Base-by-base conservation (phyloP, 2,888 invertebrate species). In the Coelinius sp. region DNA sequence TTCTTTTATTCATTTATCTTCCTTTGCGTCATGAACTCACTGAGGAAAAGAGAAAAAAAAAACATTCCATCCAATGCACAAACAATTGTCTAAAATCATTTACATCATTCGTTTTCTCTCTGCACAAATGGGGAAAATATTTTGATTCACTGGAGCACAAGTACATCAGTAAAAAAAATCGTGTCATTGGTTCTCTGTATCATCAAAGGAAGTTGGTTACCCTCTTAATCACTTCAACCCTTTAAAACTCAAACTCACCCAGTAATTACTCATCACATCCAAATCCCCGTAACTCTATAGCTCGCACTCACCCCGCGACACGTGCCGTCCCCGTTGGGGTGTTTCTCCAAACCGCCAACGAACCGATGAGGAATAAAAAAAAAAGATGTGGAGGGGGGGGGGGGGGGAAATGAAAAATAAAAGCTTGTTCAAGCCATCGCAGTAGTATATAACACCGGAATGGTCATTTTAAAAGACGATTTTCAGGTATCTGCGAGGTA, bases 221-320 rank as follows among this genome's bases (percentile, higher is more conserved):
- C 68, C 68, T 44, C 25, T 44, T 44, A 20, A 7, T 20, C 20
- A 10, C 17, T 27, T n/a, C 17, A 56, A 38, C 56, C 56, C 38
- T 56, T 52, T 20, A 80, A 81, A 80, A 78, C 76, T 72, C 73
- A 75, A 74, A 68, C 76, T 73, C n/a, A n/a, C 73, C 72, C 68
- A 73, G 71, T 73, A 68, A 56, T 67, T 72, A 68, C 74, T 71
- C 63, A 27, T 59, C 53, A n/a, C n/a, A 25, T 46, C 35, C 49
- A 52, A 24, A 46, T 59, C 59, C 53, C 24, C 52, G 52, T 27
- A 56, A 53, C 53, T 25, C 56, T 14, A 41, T n/a, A n/a, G n/a
- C n/a, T n/a, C n/a, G 27, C 62, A 70, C 68, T 65, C 70, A 73
- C 44, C 56, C 56, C 7, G 49, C 3, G n/a, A 22, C 69, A 70